These are phyloP conservation scores for Diaphora mendica DNA, from an alignment of 2,888 invertebrate genomes.

Conservation along the genomic window DNA sequence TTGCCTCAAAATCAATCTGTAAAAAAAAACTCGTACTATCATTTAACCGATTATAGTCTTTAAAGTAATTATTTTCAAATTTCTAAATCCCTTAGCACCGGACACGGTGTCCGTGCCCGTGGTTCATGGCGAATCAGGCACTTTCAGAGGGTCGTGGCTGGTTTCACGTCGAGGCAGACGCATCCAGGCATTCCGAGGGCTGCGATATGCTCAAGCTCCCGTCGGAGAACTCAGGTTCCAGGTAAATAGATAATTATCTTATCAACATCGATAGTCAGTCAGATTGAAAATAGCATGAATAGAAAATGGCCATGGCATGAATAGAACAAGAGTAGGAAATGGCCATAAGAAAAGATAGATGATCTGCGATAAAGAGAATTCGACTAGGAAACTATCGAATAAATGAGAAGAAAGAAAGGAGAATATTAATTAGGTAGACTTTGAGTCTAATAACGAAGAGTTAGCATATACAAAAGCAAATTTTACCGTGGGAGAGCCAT, in stretches of 20 bases:
- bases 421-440: no score
- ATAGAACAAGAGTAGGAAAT: no score
- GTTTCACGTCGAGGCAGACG: slow-evolving; percentile 66
- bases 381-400: background rate
- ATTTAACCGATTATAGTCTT: background rate
- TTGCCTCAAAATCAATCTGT: no score
- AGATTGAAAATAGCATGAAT: no score
- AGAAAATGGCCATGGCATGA: no score
- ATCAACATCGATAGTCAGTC: no score
- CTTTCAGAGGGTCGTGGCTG: slow-evolving; percentile 70
- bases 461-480: no score
- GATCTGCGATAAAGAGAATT: no score
- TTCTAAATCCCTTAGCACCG: background rate
- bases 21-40: no score
- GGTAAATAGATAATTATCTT: slow-evolving; percentile 44
- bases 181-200: slow-evolving; percentile 77
- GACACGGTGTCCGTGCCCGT: background rate
- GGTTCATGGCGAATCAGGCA: slow-evolving; percentile 58
- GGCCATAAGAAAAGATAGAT: no score
- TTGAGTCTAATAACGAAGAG: background rate
- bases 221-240: slow-evolving; percentile 71
- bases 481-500: no score
- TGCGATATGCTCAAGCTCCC: slow-evolving; percentile 77
- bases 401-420: background rate
- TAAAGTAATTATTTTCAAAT: background rate